phyloP scores from a whole-genome alignment of 2,888 invertebrate genomes.

The Amphipyra tragopoginis region DNA sequence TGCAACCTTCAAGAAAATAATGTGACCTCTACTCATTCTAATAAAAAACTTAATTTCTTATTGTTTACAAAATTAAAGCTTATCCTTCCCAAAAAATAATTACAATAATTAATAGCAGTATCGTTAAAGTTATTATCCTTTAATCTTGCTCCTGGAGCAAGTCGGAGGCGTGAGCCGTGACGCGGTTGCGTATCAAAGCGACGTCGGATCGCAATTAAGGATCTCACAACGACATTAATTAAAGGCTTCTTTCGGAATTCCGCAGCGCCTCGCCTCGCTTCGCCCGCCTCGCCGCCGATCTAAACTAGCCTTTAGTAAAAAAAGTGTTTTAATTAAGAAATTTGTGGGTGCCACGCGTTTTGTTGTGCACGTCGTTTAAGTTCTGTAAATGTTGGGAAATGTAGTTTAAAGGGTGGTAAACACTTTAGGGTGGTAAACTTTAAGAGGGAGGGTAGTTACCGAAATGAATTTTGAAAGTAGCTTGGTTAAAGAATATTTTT shows the following conservation, averaged over 20 bases:
- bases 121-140: constrained; percentile 48
- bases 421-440: constrained; percentile 15
- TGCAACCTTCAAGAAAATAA: not conserved
- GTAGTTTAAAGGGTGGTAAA: constrained; percentile 3
- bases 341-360: constrained; percentile 64
- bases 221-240: constrained; percentile 85
- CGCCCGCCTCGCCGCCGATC: constrained; percentile 59
- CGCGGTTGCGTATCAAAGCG: constrained; percentile 73
- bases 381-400: constrained; percentile 36
- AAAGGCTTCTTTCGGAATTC: constrained; percentile 76
- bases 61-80: constrained; percentile 9
- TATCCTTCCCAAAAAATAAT: constrained; percentile 12
- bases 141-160: constrained; percentile 41
- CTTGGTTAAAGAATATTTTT: no score
- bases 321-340: constrained; percentile 84
- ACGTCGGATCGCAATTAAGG: constrained; percentile 81
- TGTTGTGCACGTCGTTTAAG: constrained; percentile 52
- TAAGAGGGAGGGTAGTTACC: constrained; percentile 6
- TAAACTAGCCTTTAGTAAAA: constrained; percentile 82
- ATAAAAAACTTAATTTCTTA: not conserved
- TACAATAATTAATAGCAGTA: constrained; percentile 41
- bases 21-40: not conserved
- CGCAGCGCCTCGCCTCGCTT: constrained; percentile 56
- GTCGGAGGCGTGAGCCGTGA: constrained; percentile 43
- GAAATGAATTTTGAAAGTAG: constrained; percentile 4